Percentiles rank a stretch among this genome's conserved stretches.
These are phyloP conservation scores for Bombus ignitus DNA, from an alignment of 1,140 invertebrate genomes.

Conservation along the genomic window DNA sequence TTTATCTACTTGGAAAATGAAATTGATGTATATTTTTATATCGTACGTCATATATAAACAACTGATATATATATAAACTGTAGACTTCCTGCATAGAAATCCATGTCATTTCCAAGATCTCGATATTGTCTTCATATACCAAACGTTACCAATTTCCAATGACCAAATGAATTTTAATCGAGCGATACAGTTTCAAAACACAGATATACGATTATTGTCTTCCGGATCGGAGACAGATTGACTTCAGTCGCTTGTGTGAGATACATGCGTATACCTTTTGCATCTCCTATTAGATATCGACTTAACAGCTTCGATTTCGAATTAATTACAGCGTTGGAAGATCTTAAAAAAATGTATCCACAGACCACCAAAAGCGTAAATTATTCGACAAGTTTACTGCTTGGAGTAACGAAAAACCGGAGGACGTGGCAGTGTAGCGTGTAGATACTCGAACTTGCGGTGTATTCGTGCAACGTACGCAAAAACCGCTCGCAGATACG, in stretches of 20 bases:
- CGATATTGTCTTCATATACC: no score
- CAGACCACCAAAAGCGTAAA: neutral
- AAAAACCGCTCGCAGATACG: slow-evolving; percentile 14
- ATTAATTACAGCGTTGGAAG: neutral
- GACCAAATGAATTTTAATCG: neutral
- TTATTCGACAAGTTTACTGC: neutral
- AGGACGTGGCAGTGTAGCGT: neutral
- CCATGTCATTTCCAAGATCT: no score
- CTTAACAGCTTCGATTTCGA: neutral
- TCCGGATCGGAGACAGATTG: slow-evolving; percentile 4
- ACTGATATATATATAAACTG: no score
- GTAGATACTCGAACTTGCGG: neutral
- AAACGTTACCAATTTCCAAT: neutral
- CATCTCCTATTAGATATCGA: neutral
- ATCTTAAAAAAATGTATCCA: neutral
- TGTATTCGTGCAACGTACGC: neutral
- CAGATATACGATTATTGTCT: neutral
- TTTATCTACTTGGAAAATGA: no score
- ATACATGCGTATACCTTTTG: neutral
- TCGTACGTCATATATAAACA: no score
- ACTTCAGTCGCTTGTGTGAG: neutral
- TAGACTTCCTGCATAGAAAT: no score
- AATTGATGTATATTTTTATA: no score
- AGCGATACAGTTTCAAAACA: neutral
- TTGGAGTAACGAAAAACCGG: neutral